Evolutionary conservation across 2,113 vertebrate species (phyloP).

Genomic region (Aegypius monachus): DNA sequence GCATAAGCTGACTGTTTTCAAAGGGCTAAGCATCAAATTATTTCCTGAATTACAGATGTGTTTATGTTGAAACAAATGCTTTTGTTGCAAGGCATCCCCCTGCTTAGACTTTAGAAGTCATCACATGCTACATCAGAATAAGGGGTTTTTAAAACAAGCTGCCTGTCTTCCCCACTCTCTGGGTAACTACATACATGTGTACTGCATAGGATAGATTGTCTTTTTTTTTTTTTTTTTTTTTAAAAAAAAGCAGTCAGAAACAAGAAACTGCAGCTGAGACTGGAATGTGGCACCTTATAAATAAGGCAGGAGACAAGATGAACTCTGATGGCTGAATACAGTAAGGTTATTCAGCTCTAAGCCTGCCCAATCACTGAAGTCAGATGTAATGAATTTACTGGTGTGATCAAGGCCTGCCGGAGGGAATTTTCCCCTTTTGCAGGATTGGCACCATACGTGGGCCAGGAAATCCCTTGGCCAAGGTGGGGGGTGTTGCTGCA

Average conservation of each 20-base stretch:
- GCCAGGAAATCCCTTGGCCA: conserved; percentile 32
- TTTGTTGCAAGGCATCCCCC: not conserved
- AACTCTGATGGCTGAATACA: conserved; percentile 53
- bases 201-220: not conserved
- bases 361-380: conserved; percentile 39
- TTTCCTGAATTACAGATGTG: not conserved
- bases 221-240: not conserved
- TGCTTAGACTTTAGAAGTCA: not conserved
- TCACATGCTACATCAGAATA: not conserved
- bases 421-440: not conserved
- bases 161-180: not conserved
- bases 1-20: not conserved
- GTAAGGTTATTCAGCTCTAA: conserved; percentile 51
- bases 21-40: not conserved
- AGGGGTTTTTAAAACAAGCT: not conserved
- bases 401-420: not conserved
- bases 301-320: conserved; percentile 54
- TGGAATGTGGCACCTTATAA: conserved; percentile 63
- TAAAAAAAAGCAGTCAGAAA: not conserved
- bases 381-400: conserved; percentile 43
- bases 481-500: not conserved
- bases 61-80: not conserved
- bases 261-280: conserved; percentile 34
- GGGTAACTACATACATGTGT: not conserved
- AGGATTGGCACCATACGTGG: not conserved